A percentile compares a stretch with the other conserved stretches of the same genome.
phyloP scores from a whole-genome alignment of 2,797 vertebrate genomes.

The Gadopsis bispinosus region DNA sequence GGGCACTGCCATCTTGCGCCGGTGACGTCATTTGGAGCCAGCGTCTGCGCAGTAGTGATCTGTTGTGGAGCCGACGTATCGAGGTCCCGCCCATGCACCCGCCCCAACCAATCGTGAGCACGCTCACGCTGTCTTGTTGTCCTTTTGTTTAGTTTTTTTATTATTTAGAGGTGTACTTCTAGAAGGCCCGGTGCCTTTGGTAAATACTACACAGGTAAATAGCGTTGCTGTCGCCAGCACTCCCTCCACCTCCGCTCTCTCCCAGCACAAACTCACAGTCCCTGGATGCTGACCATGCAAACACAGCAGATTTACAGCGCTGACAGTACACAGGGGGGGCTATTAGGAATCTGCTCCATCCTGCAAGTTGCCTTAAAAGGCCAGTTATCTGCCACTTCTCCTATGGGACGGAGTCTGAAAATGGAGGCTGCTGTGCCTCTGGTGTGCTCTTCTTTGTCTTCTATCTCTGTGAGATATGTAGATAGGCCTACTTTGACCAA shows the following conservation, averaged over 20 bases:
- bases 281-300: constrained; percentile 17
- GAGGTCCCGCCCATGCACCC: too few species aligned
- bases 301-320: constrained; percentile 46
- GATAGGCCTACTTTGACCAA: neutral
- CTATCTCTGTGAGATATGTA: constrained; percentile 9
- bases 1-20: too few species aligned
- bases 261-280: neutral
- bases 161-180: constrained; percentile 1
- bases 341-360: constrained; percentile 43
- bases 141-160: too few species aligned
- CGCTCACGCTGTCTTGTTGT: too few species aligned
- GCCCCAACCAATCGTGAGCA: too few species aligned
- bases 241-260: neutral
- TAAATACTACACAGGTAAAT: constrained; percentile 32
- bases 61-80: too few species aligned
- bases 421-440: constrained; percentile 15
- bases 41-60: too few species aligned
- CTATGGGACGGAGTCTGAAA: constrained; percentile 32
- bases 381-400: constrained; percentile 54
- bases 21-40: too few species aligned
- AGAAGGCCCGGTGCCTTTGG: constrained; percentile 20
- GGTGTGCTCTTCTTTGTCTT: constrained; percentile 15
- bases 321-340: constrained; percentile 38
- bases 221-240: constrained; percentile 5
- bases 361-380: constrained; percentile 63